Base-by-base conservation (phyloP, 2,113 vertebrate genomes). In the Erpornis zantholeuca region DNA sequence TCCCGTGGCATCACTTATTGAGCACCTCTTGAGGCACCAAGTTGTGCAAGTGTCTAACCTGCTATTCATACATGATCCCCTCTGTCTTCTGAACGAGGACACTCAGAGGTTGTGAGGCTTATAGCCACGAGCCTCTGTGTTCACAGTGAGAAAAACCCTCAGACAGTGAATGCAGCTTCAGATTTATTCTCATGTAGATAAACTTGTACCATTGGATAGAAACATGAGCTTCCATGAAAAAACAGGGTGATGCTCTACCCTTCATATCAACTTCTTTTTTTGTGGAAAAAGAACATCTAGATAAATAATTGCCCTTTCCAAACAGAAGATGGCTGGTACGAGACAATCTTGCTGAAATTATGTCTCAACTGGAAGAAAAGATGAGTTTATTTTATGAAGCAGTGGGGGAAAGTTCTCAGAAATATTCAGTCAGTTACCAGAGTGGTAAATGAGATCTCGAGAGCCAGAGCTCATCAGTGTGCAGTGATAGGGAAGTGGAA, bases 371-470 rank as follows among this genome's bases (percentile, higher is more conserved):
- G 80, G 59, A 94, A 90, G 60, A 90, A 85, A 70, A 90, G 88
- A 94, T 93, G 89, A 92, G 72, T 95, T 97, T 94, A 77, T 95
- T 97, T 97, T 92, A 65, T 63, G 82, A 88, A 52, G 28, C 60
- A 92, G 7, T 95, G 86, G 85, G 94, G 42, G n/a, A 63, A 21
- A 82, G 47, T 88, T 95, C 85, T 95, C 82, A 91, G 86, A 92
- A 96, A 86, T 94, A 96, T 59, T 69, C 71, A 76, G 88, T 86
- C 92, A 68, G 86, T 93, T 95, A 90, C n/a, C 82, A 93, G 94
- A 97, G 91, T 94, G 94, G 85, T 94, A 97, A 96, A 97, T 97
- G 94, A 96, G 95, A 97, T 97, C 81, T 94, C 22, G 20, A 90
- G 73, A 73, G 35, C n/a, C 77, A 65, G 54, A 97, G 92, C 82